A percentile compares a stretch with the other conserved stretches of the same genome.
Evolutionary conservation across 2,113 vertebrate species (phyloP).

Genomic region (Eretmochelys imbricata): DNA sequence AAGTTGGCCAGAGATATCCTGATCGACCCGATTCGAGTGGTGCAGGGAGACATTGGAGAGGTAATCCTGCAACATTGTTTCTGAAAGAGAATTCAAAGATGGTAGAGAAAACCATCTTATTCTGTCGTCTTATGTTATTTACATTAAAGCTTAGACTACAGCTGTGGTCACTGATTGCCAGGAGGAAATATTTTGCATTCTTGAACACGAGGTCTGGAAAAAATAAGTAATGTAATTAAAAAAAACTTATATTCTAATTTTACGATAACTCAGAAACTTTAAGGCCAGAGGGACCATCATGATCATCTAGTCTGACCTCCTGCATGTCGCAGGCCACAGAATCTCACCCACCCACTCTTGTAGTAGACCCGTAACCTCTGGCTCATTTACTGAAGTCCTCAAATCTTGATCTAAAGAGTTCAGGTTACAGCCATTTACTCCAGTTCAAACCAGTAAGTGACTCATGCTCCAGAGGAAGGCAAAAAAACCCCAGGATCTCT

Average conservation of each 20-base stretch:
- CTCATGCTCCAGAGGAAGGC: background rate
- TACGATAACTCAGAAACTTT: background rate
- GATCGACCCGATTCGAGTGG: slow-evolving; percentile 95
- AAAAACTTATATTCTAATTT: background rate
- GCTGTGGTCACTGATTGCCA: background rate
- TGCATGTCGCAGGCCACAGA: background rate
- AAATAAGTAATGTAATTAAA: background rate
- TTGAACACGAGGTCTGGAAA: background rate
- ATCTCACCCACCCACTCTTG: background rate
- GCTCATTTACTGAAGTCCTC: background rate
- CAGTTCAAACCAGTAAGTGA: background rate
- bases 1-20: slow-evolving; percentile 95
- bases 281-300: background rate
- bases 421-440: background rate
- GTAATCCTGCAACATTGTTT: slow-evolving; percentile 66
- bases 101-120: background rate
- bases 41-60: slow-evolving; percentile 99
- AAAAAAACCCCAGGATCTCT: background rate
- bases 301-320: background rate
- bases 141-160: background rate
- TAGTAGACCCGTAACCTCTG: background rate
- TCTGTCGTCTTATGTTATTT: background rate
- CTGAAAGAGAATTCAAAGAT: background rate
- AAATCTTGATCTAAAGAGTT: background rate
- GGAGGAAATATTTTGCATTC: background rate